Evolutionary conservation across 2,113 vertebrate genomes (phyloP).

Genomic region (Cyprinus carpio): DNA sequence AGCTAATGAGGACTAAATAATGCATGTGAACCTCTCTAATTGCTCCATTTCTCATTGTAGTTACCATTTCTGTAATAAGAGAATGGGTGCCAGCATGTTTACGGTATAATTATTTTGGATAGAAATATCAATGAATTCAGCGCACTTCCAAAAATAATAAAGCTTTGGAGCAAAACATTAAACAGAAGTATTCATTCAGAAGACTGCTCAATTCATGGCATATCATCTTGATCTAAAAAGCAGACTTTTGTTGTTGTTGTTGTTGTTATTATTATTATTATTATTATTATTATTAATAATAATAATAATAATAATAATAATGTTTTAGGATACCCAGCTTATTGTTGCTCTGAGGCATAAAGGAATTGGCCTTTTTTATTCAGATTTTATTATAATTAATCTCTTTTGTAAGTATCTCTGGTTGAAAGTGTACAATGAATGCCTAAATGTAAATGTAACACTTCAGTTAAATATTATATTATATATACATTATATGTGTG

Average conservation of each 20-base stretch:
- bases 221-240: not conserved
- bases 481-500: too few relatives aligned
- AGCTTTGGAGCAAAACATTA: not conserved
- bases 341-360: not conserved
- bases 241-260: too few relatives aligned
- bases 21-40: conserved; percentile 82
- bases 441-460: not conserved
- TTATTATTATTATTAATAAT: too few relatives aligned
- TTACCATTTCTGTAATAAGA: conserved; percentile 75
- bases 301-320: too few relatives aligned
- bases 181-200: not conserved
- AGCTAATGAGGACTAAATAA: conserved; percentile 85
- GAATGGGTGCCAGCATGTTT: conserved; percentile 69
- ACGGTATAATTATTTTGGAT: conserved; percentile 64
- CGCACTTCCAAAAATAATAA: conserved; percentile 46
- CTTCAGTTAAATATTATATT: too few relatives aligned
- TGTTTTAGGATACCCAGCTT: not conserved
- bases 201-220: not conserved
- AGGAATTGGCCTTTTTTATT: not conserved
- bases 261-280: too few relatives aligned
- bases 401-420: too few relatives aligned
- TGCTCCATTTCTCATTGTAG: conserved; percentile 82
- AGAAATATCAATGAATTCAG: conserved; percentile 67
- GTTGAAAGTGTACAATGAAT: too few relatives aligned
- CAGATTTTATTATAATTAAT: too few relatives aligned